Percentiles rank a stretch among this genome's conserved stretches.
These are phyloP conservation scores for Epirrhoe tristata DNA, from an alignment of 2,888 invertebrate species.

Conservation along the genomic window DNA sequence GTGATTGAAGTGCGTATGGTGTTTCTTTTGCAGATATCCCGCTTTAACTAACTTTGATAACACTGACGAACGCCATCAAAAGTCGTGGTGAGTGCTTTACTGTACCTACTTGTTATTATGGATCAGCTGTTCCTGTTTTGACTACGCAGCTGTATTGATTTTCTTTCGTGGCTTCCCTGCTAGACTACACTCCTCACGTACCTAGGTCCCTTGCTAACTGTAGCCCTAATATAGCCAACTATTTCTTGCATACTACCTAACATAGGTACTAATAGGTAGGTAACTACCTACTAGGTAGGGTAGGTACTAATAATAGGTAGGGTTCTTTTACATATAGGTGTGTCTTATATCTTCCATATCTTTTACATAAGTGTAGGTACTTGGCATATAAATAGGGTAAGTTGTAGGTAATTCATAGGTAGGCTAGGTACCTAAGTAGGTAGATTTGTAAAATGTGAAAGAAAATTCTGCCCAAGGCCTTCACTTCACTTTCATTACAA, in stretches of 20 bases:
- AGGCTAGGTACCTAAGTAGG: not conserved
- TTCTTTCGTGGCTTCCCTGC: slow-evolving; percentile 58
- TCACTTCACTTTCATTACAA: slow-evolving; percentile 5
- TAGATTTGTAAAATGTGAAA: slow-evolving; percentile 9
- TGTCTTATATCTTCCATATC: too few species aligned
- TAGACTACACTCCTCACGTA: slow-evolving; percentile 2
- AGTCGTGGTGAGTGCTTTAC: slow-evolving; percentile 73
- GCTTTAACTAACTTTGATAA: slow-evolving; percentile 82
- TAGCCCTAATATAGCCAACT: not conserved
- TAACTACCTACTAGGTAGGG: too few species aligned
- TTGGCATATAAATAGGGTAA: too few species aligned
- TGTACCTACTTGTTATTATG: slow-evolving; percentile 57
- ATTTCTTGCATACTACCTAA: too few species aligned
- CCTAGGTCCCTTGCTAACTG: slow-evolving; percentile 1
- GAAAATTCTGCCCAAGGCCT: slow-evolving; percentile 1
- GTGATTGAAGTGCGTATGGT: slow-evolving; percentile 59
- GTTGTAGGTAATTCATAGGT: not conserved
- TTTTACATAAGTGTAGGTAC: too few species aligned
- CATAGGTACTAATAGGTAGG: too few species aligned
- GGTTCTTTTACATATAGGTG: too few species aligned
- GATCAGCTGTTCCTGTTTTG: slow-evolving; percentile 60
- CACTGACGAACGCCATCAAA: slow-evolving; percentile 65
- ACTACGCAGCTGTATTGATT: slow-evolving; percentile 66
- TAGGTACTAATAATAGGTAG: too few species aligned
- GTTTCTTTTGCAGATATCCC: slow-evolving; percentile 80